These are phyloP conservation scores for Sebastes fasciatus DNA, from an alignment of 2,113 vertebrate species.

Conservation along the genomic window DNA sequence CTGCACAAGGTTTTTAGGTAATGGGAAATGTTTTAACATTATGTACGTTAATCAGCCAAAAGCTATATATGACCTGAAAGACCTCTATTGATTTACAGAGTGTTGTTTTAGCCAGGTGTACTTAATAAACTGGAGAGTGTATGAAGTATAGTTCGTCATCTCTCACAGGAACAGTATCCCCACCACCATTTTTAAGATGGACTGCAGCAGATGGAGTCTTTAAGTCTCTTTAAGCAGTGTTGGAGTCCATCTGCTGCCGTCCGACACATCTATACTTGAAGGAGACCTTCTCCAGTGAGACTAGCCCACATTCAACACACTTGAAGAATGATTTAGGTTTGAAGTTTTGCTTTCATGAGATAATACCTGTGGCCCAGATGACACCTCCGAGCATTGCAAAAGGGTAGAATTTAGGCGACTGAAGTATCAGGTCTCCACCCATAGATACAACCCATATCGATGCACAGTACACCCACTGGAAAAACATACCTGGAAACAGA, in stretches of 20 bases:
- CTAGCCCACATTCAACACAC: neutral
- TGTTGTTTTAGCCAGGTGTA: neutral
- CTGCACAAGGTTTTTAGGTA: neutral
- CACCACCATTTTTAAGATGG: neutral
- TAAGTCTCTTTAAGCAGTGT: neutral
- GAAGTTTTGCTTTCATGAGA: neutral
- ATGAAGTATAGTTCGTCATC: neutral
- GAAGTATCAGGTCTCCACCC: conserved; percentile 85
- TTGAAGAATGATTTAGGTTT: neutral
- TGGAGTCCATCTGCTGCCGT: neutral
- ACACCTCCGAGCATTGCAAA: conserved; percentile 91
- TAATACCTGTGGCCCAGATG: conserved; percentile 92
- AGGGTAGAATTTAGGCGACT: conserved; percentile 89
- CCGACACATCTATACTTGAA: neutral
- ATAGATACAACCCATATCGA: conserved; percentile 89
- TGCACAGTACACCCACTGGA: conserved; percentile 91
- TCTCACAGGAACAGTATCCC: neutral
- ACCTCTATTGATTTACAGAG: too few species aligned
- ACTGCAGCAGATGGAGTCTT: neutral
- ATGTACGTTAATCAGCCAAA: too few species aligned
- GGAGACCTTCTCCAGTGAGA: neutral
- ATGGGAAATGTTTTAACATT: neutral
- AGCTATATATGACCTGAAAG: too few species aligned
- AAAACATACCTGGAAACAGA: conserved; percentile 89
- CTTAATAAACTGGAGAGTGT: neutral